Evolutionary conservation across 2,113 vertebrate genomes (phyloP).

Genomic region (Sinocyclocheilus anophthalmus): DNA sequence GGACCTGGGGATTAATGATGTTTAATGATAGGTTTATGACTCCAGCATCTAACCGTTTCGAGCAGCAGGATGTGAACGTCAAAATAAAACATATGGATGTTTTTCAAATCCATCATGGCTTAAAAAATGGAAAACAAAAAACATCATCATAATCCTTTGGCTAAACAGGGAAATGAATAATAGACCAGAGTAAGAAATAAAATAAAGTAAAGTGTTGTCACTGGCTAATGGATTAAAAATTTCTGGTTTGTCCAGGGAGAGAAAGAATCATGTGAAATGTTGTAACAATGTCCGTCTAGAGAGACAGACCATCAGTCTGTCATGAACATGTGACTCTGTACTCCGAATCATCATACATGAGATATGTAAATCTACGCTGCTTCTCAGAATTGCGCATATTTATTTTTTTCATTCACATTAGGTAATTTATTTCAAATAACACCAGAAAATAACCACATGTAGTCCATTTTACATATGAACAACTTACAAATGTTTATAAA

Average conservation of each 20-base stretch:
- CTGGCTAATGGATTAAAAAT: slow-evolving; percentile 54
- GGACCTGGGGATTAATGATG: slow-evolving; percentile 69
- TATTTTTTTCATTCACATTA: background rate
- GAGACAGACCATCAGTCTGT: background rate
- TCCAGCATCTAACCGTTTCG: slow-evolving; percentile 63
- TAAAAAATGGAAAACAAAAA: slow-evolving; percentile 47
- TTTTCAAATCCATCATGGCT: slow-evolving; percentile 67
- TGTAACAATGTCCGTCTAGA: background rate
- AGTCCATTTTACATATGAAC: background rate
- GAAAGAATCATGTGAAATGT: slow-evolving; percentile 39
- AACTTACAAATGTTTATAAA: background rate
- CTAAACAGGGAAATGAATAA: slow-evolving; percentile 47
- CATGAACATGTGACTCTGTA: background rate
- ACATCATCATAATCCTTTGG: slow-evolving; percentile 57
- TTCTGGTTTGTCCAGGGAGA: slow-evolving; percentile 45
- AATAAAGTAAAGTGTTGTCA: slow-evolving; percentile 44
- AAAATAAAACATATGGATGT: slow-evolving; percentile 65
- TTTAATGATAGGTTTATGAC: slow-evolving; percentile 79
- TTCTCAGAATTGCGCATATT: background rate
- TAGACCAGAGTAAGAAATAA: slow-evolving; percentile 50
- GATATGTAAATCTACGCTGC: background rate
- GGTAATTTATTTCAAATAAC: background rate
- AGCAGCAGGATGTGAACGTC: slow-evolving; percentile 63
- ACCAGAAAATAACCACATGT: background rate
- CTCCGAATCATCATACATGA: background rate